A percentile compares a stretch with the other conserved stretches of the same genome.
These are phyloP conservation scores for Xestia sexstrigata DNA, from an alignment of 2,888 invertebrate genomes.

Conservation along the genomic window DNA sequence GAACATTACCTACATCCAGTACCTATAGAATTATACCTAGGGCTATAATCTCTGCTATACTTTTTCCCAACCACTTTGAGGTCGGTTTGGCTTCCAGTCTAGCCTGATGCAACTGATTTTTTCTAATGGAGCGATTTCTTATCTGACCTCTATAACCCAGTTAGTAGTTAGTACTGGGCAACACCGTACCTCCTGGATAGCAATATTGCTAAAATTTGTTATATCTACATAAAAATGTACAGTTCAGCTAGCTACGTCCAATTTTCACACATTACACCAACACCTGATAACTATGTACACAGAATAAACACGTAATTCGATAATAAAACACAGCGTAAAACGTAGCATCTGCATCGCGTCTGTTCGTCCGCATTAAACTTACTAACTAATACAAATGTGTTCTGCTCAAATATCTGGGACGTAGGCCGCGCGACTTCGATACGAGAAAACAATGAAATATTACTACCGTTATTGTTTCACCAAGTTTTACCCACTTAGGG, in stretches of 20 bases:
- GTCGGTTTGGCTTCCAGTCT: background rate
- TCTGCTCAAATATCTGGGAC: constrained; percentile 61
- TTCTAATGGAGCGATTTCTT: background rate
- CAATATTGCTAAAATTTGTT: background rate
- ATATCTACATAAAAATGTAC: background rate
- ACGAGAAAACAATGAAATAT: constrained; percentile 79
- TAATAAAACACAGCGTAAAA: constrained; percentile 38
- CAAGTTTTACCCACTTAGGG: constrained; percentile 70
- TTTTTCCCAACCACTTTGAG: background rate
- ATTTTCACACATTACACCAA: background rate
- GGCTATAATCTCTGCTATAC: background rate
- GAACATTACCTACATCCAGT: background rate
- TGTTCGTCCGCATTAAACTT: constrained; percentile 60
- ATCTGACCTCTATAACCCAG: background rate
- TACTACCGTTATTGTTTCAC: constrained; percentile 78
- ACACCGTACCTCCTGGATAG: background rate
- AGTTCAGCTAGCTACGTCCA: background rate
- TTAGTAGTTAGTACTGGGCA: background rate
- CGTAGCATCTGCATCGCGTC: constrained; percentile 56
- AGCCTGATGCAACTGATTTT: background rate
- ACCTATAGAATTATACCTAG: background rate
- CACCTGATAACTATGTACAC: background rate
- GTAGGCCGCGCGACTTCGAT: constrained; percentile 69
- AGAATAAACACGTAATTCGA: constrained; percentile 6
- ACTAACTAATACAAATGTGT: constrained; percentile 70